Evolutionary conservation across 1,140 invertebrate species (phyloP).

Genomic region (Bursaphelenchus mucronatus): DNA sequence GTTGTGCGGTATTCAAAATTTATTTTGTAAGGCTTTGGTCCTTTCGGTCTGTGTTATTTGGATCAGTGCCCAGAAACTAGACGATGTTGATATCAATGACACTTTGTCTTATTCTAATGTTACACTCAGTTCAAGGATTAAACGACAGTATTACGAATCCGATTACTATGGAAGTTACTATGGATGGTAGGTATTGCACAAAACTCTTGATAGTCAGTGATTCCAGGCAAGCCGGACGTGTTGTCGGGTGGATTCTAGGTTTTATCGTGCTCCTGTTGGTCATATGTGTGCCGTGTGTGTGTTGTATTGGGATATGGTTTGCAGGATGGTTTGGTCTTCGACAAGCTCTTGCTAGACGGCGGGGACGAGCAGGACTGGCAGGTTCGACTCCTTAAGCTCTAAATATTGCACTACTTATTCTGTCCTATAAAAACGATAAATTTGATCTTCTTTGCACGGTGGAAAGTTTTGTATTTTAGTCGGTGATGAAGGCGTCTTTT

Average conservation of each 20-base stretch:
- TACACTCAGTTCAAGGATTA: slow-evolving; percentile 12
- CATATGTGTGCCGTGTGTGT: slow-evolving; percentile 45
- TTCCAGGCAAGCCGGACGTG: slow-evolving; percentile 45
- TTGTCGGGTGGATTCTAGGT: slow-evolving; percentile 41
- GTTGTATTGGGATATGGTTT: slow-evolving; percentile 49
- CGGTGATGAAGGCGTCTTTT: background rate
- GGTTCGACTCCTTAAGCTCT: slow-evolving; percentile 14
- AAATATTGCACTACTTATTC: background rate
- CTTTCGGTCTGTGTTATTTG: too few species aligned
- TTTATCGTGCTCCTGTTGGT: slow-evolving; percentile 39
- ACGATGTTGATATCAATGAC: too few species aligned
- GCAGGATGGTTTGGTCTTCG: slow-evolving; percentile 43
- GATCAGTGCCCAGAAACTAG: too few species aligned
- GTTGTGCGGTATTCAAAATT: too few species aligned
- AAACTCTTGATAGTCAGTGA: background rate
- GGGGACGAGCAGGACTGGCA: background rate
- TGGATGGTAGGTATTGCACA: slow-evolving; percentile 35
- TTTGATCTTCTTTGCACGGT: background rate
- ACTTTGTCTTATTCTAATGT: too few species aligned
- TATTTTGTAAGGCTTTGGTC: too few species aligned
- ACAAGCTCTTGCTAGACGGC: slow-evolving; percentile 35
- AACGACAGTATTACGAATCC: slow-evolving; percentile 48
- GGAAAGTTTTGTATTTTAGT: background rate
- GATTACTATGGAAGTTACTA: slow-evolving; percentile 46
- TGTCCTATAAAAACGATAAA: background rate